A percentile compares a stretch with the other conserved stretches of the same genome.
Conservation (phyloP, 1,140 invertebrate species). For the Laodelphax striatellus region DNA sequence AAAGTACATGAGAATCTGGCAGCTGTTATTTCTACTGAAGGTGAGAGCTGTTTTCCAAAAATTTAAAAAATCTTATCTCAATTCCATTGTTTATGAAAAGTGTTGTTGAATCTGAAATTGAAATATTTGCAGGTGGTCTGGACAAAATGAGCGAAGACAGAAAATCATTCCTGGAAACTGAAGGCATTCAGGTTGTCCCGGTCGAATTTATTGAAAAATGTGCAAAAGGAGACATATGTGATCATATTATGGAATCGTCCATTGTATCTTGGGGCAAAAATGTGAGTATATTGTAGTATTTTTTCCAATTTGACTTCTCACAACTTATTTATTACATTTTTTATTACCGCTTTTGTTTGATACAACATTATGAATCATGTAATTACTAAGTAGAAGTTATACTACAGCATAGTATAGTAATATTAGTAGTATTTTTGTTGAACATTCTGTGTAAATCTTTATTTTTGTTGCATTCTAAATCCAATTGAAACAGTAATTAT, state of each 20-base stretch:
- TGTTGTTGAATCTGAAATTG: too few relatives aligned
- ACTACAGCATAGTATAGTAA: too few relatives aligned
- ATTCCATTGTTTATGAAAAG: too few relatives aligned
- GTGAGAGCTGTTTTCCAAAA: slow-evolving; percentile 22
- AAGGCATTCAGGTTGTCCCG: slow-evolving; percentile 66
- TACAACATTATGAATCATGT: too few relatives aligned
- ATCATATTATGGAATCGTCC: slow-evolving; percentile 32
- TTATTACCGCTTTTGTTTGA: too few relatives aligned
- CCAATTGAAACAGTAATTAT: neutral
- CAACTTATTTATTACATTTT: too few relatives aligned
- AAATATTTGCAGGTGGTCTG: neutral
- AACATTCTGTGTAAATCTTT: too few relatives aligned
- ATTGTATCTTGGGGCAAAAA: slow-evolving; percentile 39
- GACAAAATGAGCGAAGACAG: too few relatives aligned
- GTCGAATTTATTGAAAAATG: slow-evolving; percentile 58
- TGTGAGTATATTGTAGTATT: slow-evolving; percentile 27
- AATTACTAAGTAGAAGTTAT: too few relatives aligned
- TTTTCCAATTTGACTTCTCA: neutral
- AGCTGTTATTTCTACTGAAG: slow-evolving; percentile 62
- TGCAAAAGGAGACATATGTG: slow-evolving; percentile 29
- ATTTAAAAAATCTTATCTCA: too few relatives aligned
- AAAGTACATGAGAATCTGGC: slow-evolving; percentile 53
- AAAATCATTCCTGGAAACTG: slow-evolving; percentile 42
- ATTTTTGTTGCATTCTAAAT: too few relatives aligned
- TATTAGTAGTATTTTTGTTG: too few relatives aligned